Conservation (phyloP, 1,140 invertebrate genomes). For the Conopomorpha cramerella region DNA sequence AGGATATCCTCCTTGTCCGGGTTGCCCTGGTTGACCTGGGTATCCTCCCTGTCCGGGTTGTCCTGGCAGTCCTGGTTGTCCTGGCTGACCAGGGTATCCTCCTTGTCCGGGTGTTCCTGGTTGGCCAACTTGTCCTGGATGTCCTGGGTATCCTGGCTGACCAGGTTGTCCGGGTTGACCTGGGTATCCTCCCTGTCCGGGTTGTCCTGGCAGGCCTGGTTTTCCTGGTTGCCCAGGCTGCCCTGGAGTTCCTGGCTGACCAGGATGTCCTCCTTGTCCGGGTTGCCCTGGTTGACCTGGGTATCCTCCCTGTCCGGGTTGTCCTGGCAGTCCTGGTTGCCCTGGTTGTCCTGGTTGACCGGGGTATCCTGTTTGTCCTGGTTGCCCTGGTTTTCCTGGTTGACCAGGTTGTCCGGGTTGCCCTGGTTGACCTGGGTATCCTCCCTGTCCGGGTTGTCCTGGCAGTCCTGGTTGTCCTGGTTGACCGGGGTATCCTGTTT, state of each 20-base stretch:
- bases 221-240: conserved; percentile 7
- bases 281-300: conserved; percentile 14
- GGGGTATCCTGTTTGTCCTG: conserved; percentile 14
- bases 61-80: conserved; percentile 15
- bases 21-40: conserved; percentile 9
- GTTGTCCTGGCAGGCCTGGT: conserved; percentile 6
- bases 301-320: conserved; percentile 13
- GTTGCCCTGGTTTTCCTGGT: conserved; percentile 11
- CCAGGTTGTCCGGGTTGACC: conserved; percentile 16
- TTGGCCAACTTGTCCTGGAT: no score
- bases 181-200: conserved; percentile 7
- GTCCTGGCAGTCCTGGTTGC: conserved; percentile 12
- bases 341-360: conserved; percentile 14
- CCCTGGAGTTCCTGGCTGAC: conserved; percentile 12
- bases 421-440: conserved; percentile 9
- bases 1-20: conserved; percentile 6
- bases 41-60: conserved; percentile 8
- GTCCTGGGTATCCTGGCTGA: conserved; percentile 14
- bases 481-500: background rate
- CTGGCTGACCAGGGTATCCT: conserved; percentile 10
- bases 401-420: conserved; percentile 7
- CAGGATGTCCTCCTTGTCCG: conserved; percentile 15
- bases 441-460: conserved; percentile 5
- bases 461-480: conserved; percentile 4
- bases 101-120: conserved; percentile 1